Evolutionary conservation across 2,888 invertebrate genomes (phyloP).

Genomic region (Mystacides longicornis): DNA sequence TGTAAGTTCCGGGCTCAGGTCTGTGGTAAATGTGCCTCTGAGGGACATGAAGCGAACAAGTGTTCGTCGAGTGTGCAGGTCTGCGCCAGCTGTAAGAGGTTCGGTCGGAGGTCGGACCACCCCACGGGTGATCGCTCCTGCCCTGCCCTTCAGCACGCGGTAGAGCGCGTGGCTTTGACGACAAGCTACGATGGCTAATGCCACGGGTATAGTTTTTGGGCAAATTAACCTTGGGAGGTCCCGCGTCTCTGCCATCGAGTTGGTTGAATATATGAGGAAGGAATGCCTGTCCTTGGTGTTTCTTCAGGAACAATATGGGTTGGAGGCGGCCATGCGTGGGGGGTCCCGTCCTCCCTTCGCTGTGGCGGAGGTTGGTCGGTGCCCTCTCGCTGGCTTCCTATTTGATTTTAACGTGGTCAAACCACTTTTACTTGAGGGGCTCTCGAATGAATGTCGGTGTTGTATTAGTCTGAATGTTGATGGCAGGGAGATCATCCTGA

Average conservation of each 20-base stretch:
- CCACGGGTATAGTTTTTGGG: background rate
- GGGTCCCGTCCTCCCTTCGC: background rate
- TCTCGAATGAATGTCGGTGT: background rate
- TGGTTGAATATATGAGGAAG: background rate
- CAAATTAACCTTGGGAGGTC: background rate
- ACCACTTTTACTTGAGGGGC: background rate
- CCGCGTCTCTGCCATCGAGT: background rate
- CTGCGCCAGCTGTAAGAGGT: background rate
- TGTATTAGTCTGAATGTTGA: background rate
- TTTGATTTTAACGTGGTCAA: background rate
- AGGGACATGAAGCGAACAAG: background rate
- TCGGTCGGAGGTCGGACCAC: background rate
- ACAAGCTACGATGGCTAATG: background rate
- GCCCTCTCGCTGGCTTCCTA: background rate
- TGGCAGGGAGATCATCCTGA: background rate
- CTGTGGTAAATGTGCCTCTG: background rate
- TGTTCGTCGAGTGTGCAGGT: no score
- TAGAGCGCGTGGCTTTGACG: background rate
- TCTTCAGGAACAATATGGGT: constrained; percentile 2
- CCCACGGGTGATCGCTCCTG: background rate
- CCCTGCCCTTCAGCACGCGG: background rate
- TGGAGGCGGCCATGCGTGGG: background rate
- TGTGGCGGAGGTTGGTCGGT: background rate
- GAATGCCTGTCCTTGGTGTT: background rate
- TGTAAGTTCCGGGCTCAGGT: background rate